Evolutionary conservation across 2,888 invertebrate genomes (phyloP).

Genomic region (Zeuzera pyrina): DNA sequence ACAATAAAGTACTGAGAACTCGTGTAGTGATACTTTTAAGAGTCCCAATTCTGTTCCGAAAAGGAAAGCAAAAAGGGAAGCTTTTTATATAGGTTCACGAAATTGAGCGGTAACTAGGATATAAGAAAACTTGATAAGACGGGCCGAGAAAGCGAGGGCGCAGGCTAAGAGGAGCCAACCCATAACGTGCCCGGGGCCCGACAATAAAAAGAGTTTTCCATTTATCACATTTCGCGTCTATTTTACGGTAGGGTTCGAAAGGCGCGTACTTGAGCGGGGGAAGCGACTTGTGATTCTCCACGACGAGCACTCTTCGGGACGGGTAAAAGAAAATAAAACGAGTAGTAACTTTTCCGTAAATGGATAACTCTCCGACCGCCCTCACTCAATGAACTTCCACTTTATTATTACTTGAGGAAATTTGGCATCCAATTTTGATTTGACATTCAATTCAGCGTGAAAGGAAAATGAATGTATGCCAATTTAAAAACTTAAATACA

Average conservation of each 20-base stretch:
- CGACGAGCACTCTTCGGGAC: conserved; percentile 48
- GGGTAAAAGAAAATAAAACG: conserved; percentile 65
- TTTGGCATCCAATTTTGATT: conserved; percentile 29
- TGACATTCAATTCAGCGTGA: too few relatives aligned
- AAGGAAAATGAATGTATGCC: too few relatives aligned
- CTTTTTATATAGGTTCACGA: conserved; percentile 51
- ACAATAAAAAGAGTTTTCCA: conserved; percentile 70
- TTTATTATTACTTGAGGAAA: conserved; percentile 37
- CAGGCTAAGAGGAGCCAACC: conserved; percentile 46
- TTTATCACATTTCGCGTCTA: conserved; percentile 73
- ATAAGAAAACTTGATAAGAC: conserved; percentile 66
- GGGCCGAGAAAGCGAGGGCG: conserved; percentile 41
- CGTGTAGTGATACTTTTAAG: conserved; percentile 41
- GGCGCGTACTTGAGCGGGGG: conserved; percentile 47
- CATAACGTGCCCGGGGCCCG: conserved; percentile 55
- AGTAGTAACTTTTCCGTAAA: conserved; percentile 58
- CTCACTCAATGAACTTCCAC: conserved; percentile 51
- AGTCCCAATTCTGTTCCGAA: conserved; percentile 38
- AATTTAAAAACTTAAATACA: too few relatives aligned
- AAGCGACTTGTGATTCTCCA: conserved; percentile 48
- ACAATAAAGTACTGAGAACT: conserved; percentile 29
- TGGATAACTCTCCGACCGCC: conserved; percentile 57
- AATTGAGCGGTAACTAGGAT: conserved; percentile 66
- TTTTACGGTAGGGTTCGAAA: conserved; percentile 66
- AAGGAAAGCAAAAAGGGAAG: conserved; percentile 38